These are phyloP conservation scores for Mobula birostris DNA, from an alignment of 2,113 vertebrate genomes.

Conservation along the genomic window DNA sequence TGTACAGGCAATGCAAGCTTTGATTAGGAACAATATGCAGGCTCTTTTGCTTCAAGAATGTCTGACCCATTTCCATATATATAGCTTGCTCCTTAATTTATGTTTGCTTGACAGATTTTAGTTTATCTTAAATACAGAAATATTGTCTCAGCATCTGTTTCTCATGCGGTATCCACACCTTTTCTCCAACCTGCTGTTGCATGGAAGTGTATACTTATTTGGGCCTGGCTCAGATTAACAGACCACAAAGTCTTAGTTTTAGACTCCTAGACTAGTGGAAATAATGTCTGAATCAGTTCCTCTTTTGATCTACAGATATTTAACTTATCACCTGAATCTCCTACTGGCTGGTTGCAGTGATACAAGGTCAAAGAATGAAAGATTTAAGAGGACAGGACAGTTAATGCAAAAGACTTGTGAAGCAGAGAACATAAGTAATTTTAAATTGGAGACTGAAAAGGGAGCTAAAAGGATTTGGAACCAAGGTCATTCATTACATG, in stretches of 20 bases:
- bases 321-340: too few relatives aligned
- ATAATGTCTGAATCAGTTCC: too few relatives aligned
- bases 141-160: neutral
- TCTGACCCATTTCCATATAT: too few relatives aligned
- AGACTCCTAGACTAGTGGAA: neutral
- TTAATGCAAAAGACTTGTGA: neutral
- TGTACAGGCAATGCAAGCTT: too few relatives aligned
- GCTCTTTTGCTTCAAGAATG: too few relatives aligned
- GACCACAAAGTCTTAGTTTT: neutral
- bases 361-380: neutral
- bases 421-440: neutral
- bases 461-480: neutral
- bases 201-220: too few relatives aligned
- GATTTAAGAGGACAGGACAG: neutral
- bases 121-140: neutral
- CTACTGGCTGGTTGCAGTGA: neutral
- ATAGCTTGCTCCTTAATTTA: too few relatives aligned
- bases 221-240: neutral
- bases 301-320: too few relatives aligned
- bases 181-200: neutral
- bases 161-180: neutral
- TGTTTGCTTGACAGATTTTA: neutral
- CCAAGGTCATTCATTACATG: neutral
- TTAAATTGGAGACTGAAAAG: neutral
- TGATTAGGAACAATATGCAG: too few relatives aligned